Evolutionary conservation across 2,113 vertebrate species (phyloP), one percentile per base, ranked within the genome.

Genomic region (Odobenus rosmarus): DNA sequence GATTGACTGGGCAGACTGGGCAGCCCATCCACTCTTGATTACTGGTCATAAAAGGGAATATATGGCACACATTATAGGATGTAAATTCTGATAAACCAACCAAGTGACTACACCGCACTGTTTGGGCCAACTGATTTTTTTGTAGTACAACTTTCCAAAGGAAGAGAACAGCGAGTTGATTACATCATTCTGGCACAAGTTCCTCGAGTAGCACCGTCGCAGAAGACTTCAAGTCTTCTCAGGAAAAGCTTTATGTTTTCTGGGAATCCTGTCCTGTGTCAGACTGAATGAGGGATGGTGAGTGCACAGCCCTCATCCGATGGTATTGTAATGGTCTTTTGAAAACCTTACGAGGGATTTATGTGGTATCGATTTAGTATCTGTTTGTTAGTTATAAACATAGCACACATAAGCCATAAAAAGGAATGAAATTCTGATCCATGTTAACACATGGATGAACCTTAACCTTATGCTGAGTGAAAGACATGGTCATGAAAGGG

Each of bases 41-140:
- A 42, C 13, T 33, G 4, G 31, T 46, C 42, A 28, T 13, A 14
- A 81, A 72, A 11, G 24, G 51, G 76, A 39, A 12, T 51, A 76
- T 14, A 36, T 3, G 46, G 46, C 21, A 15, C 7, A 0, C 11
- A 5, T 10, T 13, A 4, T 13, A 4, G 31, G 33, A 12, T 3
- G 18, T 16, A 59, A 26, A 26, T 82, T 51, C 49, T 15, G 33
- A 26, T 49, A 46, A n/a, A 67, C 13, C 11, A 74, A 13, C 31
- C 55, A 49, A 3, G 13, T 57, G 26, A 5, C 39, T 19, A 5
- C 15, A 31, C 24, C 19, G 28, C 23, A 39, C 21, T 10, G 14
- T 13, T 39, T 53, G 11, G 18, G 49, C 42, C 64, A 64, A 36
- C 67, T 46, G 53, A 5, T 26, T 13, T 49, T 24, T 51, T 51